These are phyloP conservation scores for Hirtodrosophila histrioides DNA, from an alignment of 2,888 invertebrate species.

Conservation along the genomic window DNA sequence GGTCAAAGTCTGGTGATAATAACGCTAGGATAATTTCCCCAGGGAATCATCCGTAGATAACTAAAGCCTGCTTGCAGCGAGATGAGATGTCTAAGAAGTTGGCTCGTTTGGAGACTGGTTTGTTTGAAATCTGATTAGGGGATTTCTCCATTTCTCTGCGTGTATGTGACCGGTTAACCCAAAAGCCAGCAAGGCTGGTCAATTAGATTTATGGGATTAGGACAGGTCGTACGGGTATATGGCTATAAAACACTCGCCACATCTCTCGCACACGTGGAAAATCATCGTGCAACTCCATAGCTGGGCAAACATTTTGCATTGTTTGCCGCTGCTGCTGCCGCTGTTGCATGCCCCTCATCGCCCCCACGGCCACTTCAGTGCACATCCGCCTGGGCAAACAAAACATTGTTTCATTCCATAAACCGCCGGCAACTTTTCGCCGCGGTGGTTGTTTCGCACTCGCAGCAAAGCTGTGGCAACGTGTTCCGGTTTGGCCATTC, in stretches of 20 bases:
- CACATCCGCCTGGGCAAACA: conserved; percentile 58
- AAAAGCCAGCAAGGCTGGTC: conserved; percentile 56
- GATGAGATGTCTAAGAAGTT: no score
- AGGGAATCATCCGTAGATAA: no score
- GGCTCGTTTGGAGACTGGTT: no score
- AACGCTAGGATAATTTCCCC: no score
- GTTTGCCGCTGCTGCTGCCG: conserved; percentile 45
- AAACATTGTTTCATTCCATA: conserved; percentile 72
- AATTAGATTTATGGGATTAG: conserved; percentile 74
- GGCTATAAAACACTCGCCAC: conserved; percentile 54
- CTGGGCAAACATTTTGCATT: conserved; percentile 60
- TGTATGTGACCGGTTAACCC: conserved; percentile 65
- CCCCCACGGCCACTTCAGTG: conserved; percentile 39
- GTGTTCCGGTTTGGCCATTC: conserved; percentile 63
- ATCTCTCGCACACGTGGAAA: conserved; percentile 38
- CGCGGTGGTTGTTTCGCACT: conserved; percentile 64
- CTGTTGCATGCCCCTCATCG: conserved; percentile 11
- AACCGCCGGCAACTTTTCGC: conserved; percentile 51
- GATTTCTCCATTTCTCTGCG: no score
- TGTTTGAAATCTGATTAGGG: no score
- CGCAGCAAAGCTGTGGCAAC: conserved; percentile 46
- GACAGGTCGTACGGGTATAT: conserved; percentile 41
- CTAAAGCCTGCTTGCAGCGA: no score
- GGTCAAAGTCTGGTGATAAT: no score
- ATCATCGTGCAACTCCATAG: conserved; percentile 19